Conservation (phyloP, 2,797 vertebrate species). For the Chromis chromis region DNA sequence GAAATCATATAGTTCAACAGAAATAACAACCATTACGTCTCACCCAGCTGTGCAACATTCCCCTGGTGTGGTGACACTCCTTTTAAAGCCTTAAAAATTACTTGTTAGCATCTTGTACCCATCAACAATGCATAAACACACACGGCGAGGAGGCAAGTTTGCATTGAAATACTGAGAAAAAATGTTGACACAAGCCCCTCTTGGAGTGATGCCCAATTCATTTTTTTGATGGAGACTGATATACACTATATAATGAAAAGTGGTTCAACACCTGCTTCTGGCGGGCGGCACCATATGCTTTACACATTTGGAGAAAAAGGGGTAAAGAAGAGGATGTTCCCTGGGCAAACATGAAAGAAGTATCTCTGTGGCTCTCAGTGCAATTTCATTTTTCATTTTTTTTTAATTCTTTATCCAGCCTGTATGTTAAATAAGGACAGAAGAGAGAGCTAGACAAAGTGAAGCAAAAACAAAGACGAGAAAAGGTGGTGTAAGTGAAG, state of each 20-base stretch:
- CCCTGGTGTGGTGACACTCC: background rate
- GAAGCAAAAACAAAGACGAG: slow-evolving; percentile 20
- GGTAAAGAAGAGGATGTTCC: background rate
- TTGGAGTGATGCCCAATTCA: slow-evolving; percentile 1
- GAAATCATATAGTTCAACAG: background rate
- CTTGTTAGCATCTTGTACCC: background rate
- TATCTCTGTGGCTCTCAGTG: background rate
- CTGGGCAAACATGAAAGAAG: slow-evolving; percentile 24
- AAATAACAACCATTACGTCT: background rate
- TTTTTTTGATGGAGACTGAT: background rate
- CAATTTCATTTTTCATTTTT: slow-evolving; percentile 14
- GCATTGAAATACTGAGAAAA: background rate
- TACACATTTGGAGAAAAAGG: slow-evolving; percentile 5
- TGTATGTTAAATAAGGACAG: slow-evolving; percentile 16
- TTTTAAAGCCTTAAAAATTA: background rate
- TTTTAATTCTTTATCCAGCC: slow-evolving; percentile 17
- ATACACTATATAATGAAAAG: slow-evolving; percentile 3
- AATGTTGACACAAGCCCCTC: slow-evolving; percentile 1
- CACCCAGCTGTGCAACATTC: background rate
- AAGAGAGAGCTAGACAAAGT: background rate
- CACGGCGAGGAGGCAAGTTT: background rate
- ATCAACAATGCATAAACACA: background rate
- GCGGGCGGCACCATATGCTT: slow-evolving; percentile 19
- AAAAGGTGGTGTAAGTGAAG: slow-evolving; percentile 12
- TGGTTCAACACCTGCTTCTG: slow-evolving; percentile 13